Evolutionary conservation across 1,140 invertebrate species (phyloP).

Genomic region (Drosophila subpulchrella): DNA sequence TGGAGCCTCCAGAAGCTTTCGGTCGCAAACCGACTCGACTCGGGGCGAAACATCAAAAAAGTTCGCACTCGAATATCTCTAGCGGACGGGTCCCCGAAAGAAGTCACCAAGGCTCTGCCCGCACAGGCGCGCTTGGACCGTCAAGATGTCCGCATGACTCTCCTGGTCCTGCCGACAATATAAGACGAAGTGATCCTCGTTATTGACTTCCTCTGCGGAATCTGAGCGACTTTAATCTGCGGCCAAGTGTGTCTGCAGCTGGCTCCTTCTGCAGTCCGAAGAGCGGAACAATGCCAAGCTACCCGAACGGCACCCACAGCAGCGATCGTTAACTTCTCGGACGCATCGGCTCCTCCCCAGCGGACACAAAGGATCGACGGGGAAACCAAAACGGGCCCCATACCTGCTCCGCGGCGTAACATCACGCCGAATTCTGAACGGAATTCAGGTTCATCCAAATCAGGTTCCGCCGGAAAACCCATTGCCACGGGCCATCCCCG

Average conservation of each 20-base stretch:
- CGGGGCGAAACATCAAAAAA: background rate
- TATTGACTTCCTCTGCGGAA: background rate
- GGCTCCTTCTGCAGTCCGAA: too few relatives aligned
- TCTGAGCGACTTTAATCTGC: background rate
- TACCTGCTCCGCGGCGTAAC: background rate
- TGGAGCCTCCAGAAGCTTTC: background rate
- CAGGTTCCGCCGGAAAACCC: background rate
- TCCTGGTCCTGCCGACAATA: too few relatives aligned
- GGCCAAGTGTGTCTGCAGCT: too few relatives aligned
- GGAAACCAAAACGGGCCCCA: background rate
- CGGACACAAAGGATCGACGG: background rate
- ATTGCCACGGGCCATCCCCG: background rate
- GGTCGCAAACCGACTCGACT: too few relatives aligned
- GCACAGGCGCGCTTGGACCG: background rate
- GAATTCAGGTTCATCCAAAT: background rate
- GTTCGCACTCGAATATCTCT: background rate
- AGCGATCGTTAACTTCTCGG: too few relatives aligned
- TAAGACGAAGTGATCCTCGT: background rate
- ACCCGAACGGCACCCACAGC: too few relatives aligned
- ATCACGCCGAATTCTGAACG: background rate
- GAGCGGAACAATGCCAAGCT: too few relatives aligned
- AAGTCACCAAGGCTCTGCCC: background rate
- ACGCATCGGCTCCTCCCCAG: background rate
- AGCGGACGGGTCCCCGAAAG: background rate
- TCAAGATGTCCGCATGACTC: too few relatives aligned